Base-by-base conservation (phyloP, 2,888 invertebrate genomes). In the Nemapogon koenigi region DNA sequence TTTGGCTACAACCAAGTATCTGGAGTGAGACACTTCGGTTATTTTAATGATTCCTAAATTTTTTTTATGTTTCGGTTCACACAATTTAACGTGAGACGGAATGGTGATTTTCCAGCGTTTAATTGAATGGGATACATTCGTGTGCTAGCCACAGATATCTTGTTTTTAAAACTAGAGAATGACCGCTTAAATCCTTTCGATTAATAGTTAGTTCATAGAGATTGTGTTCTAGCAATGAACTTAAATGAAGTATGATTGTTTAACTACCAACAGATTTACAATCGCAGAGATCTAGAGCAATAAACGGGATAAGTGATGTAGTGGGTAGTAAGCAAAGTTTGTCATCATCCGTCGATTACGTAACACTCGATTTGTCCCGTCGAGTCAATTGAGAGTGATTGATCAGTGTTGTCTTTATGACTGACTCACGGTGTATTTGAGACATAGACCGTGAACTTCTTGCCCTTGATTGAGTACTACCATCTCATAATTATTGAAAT, bases 311-410 rank as follows among this genome's bases (percentile, higher is more conserved):
- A n/a, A n/a, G n/a, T n/a, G n/a, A n/a, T n/a, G n/a, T 25, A 15
- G 35, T 15, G 18, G 18, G 33, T 16, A 15, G 15, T 17, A 10
- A 19, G 35, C 10, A 25, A 16, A 3, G 16, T 58, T 60, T 59
- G 61, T 61, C 62, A 59, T 37, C 37, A 37, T 60, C 53, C 49
- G 45, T 44, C 49, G 53, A 54, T 68, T 66, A 59, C 66, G 62
- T 54, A 62, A 64, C 48, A 32, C 41, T 37, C 37, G 41, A 41
- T 41, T 41, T 41, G 41, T 41, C 38, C 41, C 32, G 41, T 39
- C 39, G 22, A 32, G 30, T 49, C 56, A 71, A 71, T 71, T 71
- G 69, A 58, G 49, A 50, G 56, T 62, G 71, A 72, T 70, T 66
- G 72, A 72, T 72, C 62, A 44, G 49, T 41, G 49, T 55, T 50